Evolutionary conservation across 1,140 invertebrate species (phyloP).

Genomic region (Thalassaphorura encarpata): DNA sequence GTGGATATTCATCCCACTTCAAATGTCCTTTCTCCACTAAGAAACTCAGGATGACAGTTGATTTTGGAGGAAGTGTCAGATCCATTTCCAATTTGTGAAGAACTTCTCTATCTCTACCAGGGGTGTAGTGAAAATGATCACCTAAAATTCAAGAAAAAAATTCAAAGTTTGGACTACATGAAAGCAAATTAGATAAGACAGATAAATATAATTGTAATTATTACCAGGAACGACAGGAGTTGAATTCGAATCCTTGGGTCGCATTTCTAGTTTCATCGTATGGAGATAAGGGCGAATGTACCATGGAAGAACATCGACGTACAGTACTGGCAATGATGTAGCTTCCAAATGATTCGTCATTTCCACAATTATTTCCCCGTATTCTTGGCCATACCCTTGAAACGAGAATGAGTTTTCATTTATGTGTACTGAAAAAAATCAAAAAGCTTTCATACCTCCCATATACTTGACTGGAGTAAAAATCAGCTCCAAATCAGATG

Average conservation of each 20-base stretch:
- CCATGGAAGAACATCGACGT: slow-evolving; percentile 66
- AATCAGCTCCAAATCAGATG: slow-evolving; percentile 6
- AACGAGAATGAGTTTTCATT: slow-evolving; percentile 16
- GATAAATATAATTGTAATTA: not conserved
- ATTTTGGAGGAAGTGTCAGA: slow-evolving; percentile 64
- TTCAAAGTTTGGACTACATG: not conserved
- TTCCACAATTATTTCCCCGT: slow-evolving; percentile 61
- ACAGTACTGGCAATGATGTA: slow-evolving; percentile 37
- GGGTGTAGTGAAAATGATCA: slow-evolving; percentile 50
- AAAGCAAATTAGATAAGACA: not conserved
- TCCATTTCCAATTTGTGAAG: slow-evolving; percentile 85
- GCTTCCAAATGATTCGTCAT: slow-evolving; percentile 41
- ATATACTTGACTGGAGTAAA: slow-evolving; percentile 31
- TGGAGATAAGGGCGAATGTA: slow-evolving; percentile 86
- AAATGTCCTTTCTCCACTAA: slow-evolving; percentile 87
- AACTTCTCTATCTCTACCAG: slow-evolving; percentile 67
- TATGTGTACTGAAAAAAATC: slow-evolving; percentile 1
- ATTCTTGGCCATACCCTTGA: slow-evolving; percentile 61
- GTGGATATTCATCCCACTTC: slow-evolving; percentile 98
- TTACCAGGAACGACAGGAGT: not conserved
- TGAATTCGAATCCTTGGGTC: not conserved
- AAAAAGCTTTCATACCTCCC: slow-evolving; percentile 15
- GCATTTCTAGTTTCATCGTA: slow-evolving; percentile 51
- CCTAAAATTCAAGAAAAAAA: slow-evolving; percentile 15
- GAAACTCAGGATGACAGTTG: slow-evolving; percentile 61